Conservation (phyloP, 2,888 invertebrate species). For the Lasioglossum malachurum region DNA sequence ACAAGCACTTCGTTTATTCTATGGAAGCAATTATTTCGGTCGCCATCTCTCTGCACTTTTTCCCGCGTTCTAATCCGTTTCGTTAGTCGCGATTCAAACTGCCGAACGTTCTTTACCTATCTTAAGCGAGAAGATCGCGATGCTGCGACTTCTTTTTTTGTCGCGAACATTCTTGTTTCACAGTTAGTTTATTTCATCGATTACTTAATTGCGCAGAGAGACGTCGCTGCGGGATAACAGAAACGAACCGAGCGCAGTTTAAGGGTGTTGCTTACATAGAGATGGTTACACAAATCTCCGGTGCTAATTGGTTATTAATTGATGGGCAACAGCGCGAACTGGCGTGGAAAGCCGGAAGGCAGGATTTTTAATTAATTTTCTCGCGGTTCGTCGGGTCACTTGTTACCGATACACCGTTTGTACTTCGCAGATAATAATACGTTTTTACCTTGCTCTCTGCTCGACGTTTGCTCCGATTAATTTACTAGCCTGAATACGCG, state of each 20-base stretch:
- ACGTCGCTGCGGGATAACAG: background rate
- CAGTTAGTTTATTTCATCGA: background rate
- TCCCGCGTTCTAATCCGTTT: background rate
- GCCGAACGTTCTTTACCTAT: background rate
- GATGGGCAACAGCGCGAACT: background rate
- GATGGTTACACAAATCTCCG: slow-evolving; percentile 2
- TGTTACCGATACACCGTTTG: background rate
- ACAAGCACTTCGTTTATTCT: background rate
- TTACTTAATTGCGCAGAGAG: background rate
- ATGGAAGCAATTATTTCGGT: background rate
- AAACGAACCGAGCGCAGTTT: background rate
- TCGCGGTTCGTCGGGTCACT: background rate
- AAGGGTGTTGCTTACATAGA: background rate
- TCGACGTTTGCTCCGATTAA: background rate
- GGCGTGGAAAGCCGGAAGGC: background rate
- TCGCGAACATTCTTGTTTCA: background rate
- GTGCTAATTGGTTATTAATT: slow-evolving; percentile 31
- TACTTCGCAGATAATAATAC: background rate
- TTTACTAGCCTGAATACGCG: background rate
- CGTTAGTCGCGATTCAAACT: background rate
- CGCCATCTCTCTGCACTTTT: background rate
- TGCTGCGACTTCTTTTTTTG: background rate
- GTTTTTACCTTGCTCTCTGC: background rate
- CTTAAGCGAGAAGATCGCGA: background rate
- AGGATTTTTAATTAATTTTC: background rate